Evolutionary conservation across 1,140 invertebrate species (phyloP), one percentile per base, ranked within the genome.

Genomic region (Drosophila santomea): DNA sequence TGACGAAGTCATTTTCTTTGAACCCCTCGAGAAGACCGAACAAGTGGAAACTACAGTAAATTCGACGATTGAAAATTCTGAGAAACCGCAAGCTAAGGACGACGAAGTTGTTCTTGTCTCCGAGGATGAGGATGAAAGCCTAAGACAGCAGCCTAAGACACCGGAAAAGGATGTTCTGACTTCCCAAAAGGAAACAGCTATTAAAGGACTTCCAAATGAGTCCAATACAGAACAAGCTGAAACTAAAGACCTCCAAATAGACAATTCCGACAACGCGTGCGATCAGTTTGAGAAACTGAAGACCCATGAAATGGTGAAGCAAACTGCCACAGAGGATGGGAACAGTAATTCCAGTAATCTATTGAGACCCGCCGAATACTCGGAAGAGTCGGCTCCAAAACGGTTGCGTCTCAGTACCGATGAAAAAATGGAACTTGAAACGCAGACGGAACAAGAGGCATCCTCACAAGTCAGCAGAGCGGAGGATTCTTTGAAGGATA

Each of bases 221-320:
- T 48, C 68, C n/a, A 75, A 74, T 58, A 57, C 61, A 35, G 63
- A 78, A 14, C 44, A 72, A n/a, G 68, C 73, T 39, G 57, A 62
- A 20, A 14, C 2, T n/a, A 72, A 66, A 41, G 45, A 75, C 36
- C 74, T 91, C 1, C 44, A 69, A 3, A 54, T 63, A 1, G 91
- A 92, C 39, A 91, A 91, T 43, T 89, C 91, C 6, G 91, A 92
- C 60, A 92, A 92, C 78, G 91, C 91, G 7, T 78, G 81, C 14
- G 91, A 92, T 76, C 79, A 91, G 51, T 91, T 91, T 63, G 91
- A 80, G 12, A 88, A 79, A 48, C 25, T 25, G 1, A 76, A 68
- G 41, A 15, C 38, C 1, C 45, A 12, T 4, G 71, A 61, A 1
- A 83, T 77, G 36, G 15, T 17, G 3, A 91, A 69, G 66, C 12